Evolutionary conservation across 2,797 vertebrate species (phyloP).

Genomic region (Trichosurus vulpecula): DNA sequence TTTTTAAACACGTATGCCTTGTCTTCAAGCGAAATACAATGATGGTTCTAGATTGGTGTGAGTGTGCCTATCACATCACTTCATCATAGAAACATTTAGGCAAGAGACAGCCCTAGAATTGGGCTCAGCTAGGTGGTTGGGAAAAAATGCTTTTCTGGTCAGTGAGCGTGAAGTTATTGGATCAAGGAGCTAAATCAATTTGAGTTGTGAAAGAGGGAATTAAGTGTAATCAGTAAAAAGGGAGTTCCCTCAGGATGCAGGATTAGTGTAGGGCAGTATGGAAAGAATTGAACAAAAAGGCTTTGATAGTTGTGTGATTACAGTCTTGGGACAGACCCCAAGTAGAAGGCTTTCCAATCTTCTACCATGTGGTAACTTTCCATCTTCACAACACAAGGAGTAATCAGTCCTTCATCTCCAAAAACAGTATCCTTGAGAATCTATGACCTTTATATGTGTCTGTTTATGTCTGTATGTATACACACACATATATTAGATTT

Average conservation of each 20-base stretch:
- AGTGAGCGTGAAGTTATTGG: neutral
- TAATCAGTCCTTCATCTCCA: neutral
- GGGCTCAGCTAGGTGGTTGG: neutral
- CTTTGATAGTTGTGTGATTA: neutral
- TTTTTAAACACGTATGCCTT: neutral
- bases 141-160: neutral
- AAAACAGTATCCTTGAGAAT: neutral
- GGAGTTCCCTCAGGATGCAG: neutral
- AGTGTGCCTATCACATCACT: neutral
- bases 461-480: neutral
- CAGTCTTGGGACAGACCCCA: neutral
- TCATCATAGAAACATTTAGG: neutral
- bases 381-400: neutral
- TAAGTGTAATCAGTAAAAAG: neutral
- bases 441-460: neutral
- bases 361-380: neutral
- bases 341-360: neutral
- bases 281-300: neutral
- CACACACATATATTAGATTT: neutral
- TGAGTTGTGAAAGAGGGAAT: neutral
- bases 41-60: neutral
- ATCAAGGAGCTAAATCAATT: neutral
- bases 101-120: neutral
- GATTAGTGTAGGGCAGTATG: neutral
- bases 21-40: neutral